Evolutionary conservation across 2,888 invertebrate genomes (phyloP), one percentile per base, ranked within the genome.

Genomic region (Lithophane semibrunnea): DNA sequence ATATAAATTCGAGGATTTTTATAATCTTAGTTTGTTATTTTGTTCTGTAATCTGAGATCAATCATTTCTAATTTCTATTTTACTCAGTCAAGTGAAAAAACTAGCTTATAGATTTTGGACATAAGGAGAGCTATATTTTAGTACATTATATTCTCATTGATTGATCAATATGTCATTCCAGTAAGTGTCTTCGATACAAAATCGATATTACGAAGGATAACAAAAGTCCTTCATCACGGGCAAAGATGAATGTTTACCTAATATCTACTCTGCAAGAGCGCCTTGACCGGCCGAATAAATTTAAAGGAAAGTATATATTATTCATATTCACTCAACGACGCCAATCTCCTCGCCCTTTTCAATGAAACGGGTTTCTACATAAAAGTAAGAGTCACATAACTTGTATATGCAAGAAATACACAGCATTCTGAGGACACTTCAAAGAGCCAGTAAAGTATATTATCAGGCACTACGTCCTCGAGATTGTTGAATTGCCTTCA

Each of bases 401-500:
- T 81, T 81, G 79, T 84, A 79, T 78, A 85, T 87, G 75, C 79
- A 82, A 76, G 77, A 79, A 81, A 86, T 77, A 88, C 77, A 82
- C 82, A 82, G 74, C 75, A 82, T 82, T 89, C 80, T 76, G 82
- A 86, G 85, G 85, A 87, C 83, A 89, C 89, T 90, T 90, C 90
- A 91, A 90, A 91, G 87, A 87, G 88, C 86, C 88, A 89, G 88
- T 87, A 90, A 90, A 91, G 89, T 88, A 90, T 90, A 91, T 91
- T 91, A 91, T 90, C 88, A 90, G 88, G 88, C 86, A 89, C 88
- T 91, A 88, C 86, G 85, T 86, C 85, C 85, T 83, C 88, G 86
- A 88, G 88, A 92, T 92, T 91, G 91, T 90, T 91, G 92, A 92
- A 92, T 92, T 91, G 90, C 91, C 90, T 92, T 90, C 92, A 92